phyloP scores from a whole-genome alignment of 2,113 vertebrate genomes.

The Oceanites oceanicus region DNA sequence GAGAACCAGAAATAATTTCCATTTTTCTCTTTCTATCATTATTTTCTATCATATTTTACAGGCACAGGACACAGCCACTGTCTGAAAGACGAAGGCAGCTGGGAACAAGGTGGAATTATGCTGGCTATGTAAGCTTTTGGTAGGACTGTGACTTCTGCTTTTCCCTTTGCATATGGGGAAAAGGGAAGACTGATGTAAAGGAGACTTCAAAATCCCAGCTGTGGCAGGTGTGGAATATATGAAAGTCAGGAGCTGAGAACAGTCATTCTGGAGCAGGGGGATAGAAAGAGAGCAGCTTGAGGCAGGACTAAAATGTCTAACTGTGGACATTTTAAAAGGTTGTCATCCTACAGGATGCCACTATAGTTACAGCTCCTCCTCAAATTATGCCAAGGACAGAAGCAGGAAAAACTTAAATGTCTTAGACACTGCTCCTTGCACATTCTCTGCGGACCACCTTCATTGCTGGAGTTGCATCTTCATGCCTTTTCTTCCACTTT shows the following conservation, averaged over 20 bases:
- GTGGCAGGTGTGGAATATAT: neutral
- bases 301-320: neutral
- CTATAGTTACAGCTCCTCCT: neutral
- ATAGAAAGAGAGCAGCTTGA: neutral
- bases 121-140: neutral
- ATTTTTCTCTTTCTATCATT: neutral
- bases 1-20: neutral
- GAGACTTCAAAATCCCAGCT: neutral
- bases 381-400: neutral
- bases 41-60: too few relatives aligned
- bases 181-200: neutral
- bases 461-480: neutral
- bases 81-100: neutral
- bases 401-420: neutral
- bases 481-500: neutral
- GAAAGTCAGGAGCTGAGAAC: neutral
- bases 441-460: neutral
- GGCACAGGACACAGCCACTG: fast-evolving
- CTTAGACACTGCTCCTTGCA: neutral
- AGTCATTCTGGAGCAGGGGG: neutral
- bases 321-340: neutral
- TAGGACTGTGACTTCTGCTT: neutral
- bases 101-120: neutral
- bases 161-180: neutral
- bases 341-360: neutral